Base-by-base conservation (phyloP, 2,888 invertebrate species). In the Eumacrocentrus americanus region DNA sequence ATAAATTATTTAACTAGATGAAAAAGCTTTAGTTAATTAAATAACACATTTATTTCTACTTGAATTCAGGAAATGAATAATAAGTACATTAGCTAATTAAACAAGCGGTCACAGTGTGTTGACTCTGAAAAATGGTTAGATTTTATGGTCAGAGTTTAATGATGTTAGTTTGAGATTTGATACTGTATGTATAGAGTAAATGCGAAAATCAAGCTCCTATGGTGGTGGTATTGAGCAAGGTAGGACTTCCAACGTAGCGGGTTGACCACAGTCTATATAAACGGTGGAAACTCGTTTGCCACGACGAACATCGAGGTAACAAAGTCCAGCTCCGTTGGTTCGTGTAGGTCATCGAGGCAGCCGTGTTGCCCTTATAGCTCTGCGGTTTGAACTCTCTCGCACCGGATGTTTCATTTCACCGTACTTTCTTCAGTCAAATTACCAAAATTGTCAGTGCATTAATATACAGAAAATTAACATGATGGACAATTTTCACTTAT, bases 201-300 rank as follows among this genome's bases (percentile, higher is more conserved):
- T 9, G 29, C 9, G 9, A 29, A 9, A 29, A 29, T 29, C 29
- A 29, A 29, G 29, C 29, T 29, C 9, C 29, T 29, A 29, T 29
- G 9, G 29, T 29, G 4, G 29, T 29, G 29, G 29, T 29, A 29
- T 29, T 29, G 29, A 29, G 29, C 29, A 29, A 29, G 29, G 9
- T 9, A 6, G 29, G 29, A 29, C 29, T 29, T 29, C 9, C 29
- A 29, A 9, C 29, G 29, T 29, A 29, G 29, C 9, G 4, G 29
- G 29, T 29, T 44, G 29, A 44, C 54, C 44, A 20, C 54, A 54
- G 22, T 53, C 34, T 29, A 29, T 34, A 51, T 51, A 51, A 51
- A 34, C 37, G 9, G 25, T 53, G 40, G 23, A 7, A 53, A 38
- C 52, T 53, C 37, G 52, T 53, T 53, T 53, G 38, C 7, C 40